These are phyloP conservation scores for Halichondria panicea DNA, from an alignment of 37 sponge, comb jelly and placozoan genomes.

Conservation along the genomic window DNA sequence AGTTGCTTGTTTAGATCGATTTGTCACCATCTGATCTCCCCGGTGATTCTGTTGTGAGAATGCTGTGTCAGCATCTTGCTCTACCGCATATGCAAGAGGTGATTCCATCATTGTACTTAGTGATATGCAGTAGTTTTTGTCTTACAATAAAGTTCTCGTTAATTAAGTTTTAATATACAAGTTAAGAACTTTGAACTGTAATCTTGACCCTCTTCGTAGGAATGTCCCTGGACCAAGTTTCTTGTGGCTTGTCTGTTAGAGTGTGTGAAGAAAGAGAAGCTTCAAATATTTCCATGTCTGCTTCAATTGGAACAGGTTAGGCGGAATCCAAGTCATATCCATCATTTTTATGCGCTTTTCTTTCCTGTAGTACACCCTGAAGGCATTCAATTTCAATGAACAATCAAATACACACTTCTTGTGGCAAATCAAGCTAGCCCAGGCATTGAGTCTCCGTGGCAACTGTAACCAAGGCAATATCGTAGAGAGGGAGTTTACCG, in stretches of 20 bases:
- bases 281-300: conserved; percentile 28
- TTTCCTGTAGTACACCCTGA: not conserved
- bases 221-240: not conserved
- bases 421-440: conserved; percentile 36
- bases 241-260: conserved; percentile 33
- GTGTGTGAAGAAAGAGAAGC: conserved; percentile 48
- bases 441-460: not conserved
- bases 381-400: not conserved
- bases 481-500: not conserved
- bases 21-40: too few species aligned
- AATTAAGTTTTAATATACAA: too few species aligned
- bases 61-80: too few species aligned
- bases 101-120: too few species aligned
- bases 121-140: too few species aligned
- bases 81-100: too few species aligned
- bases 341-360: not conserved
- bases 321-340: not conserved
- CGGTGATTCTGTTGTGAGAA: too few species aligned
- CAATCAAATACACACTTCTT: not conserved
- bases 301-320: conserved; percentile 51
- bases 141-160: too few species aligned
- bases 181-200: too few species aligned
- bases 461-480: not conserved
- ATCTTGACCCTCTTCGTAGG: not conserved
- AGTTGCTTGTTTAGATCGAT: too few species aligned